Conservation (phyloP, 2,888 invertebrate genomes). For the Salpingus planirostris region DNA sequence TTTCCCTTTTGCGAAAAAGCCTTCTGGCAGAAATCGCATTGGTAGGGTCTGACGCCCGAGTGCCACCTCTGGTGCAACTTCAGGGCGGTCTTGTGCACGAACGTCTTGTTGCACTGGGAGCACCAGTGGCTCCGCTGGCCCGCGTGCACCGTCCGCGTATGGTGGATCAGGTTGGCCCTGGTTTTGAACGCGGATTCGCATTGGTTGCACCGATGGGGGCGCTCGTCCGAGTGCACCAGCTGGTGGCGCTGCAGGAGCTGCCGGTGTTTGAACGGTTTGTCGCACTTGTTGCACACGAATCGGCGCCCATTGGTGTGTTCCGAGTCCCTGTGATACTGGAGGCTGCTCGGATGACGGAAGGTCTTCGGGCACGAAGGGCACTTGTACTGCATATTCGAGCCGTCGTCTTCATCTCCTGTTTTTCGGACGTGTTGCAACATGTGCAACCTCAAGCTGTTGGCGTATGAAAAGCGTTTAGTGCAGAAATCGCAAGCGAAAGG, state of each 20-base stretch:
- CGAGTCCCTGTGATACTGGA: slow-evolving; percentile 65
- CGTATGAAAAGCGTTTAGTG: slow-evolving; percentile 51
- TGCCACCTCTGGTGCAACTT: slow-evolving; percentile 67
- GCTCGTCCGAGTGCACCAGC: slow-evolving; percentile 62
- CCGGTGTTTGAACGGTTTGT: slow-evolving; percentile 65
- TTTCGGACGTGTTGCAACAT: slow-evolving; percentile 40
- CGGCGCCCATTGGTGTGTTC: slow-evolving; percentile 39
- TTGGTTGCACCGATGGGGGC: slow-evolving; percentile 55
- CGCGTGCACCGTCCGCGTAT: slow-evolving; percentile 57
- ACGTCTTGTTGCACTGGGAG: slow-evolving; percentile 61
- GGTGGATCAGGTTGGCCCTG: slow-evolving; percentile 62
- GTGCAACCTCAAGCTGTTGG: slow-evolving; percentile 52
- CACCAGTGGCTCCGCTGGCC: slow-evolving; percentile 52
- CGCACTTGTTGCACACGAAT: slow-evolving; percentile 67
- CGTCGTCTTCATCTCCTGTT: slow-evolving; percentile 21
- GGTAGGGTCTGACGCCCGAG: slow-evolving; percentile 58
- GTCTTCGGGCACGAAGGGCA: slow-evolving; percentile 47
- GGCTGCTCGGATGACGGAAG: slow-evolving; percentile 62
- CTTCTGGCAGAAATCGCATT: slow-evolving; percentile 61
- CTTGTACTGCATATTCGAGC: slow-evolving; percentile 37
- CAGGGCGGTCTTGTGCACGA: slow-evolving; percentile 69
- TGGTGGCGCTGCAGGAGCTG: slow-evolving; percentile 69
- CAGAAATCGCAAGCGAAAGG: slow-evolving; percentile 52
- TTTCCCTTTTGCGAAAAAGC: slow-evolving; percentile 71
- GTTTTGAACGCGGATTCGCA: slow-evolving; percentile 59